These are phyloP conservation scores for Serinus canaria DNA, from an alignment of 2,113 vertebrate genomes.

Conservation along the genomic window DNA sequence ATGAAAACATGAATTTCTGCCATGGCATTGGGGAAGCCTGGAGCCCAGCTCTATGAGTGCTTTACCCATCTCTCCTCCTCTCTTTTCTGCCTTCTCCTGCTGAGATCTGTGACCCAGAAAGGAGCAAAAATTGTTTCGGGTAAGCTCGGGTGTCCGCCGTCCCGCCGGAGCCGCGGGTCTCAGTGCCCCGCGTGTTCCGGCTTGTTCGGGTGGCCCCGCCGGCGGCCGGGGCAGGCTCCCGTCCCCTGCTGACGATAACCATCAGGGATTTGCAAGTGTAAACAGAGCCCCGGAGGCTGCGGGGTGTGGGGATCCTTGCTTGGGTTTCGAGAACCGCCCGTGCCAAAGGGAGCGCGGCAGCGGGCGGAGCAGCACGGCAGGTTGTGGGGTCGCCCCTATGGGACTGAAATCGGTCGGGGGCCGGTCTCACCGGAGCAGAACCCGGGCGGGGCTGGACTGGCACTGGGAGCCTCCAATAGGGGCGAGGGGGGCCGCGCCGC, in stretches of 20 bases:
- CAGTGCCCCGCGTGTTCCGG: neutral
- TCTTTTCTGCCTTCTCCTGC: neutral
- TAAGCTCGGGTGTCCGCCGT: neutral
- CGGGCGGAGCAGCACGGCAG: neutral
- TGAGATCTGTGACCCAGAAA: neutral
- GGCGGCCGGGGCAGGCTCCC: neutral
- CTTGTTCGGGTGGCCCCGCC: neutral
- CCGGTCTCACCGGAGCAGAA: neutral
- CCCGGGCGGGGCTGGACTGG: neutral
- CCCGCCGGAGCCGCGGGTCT: neutral
- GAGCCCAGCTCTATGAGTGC: neutral
- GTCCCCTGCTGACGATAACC: neutral
- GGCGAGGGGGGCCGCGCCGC: neutral
- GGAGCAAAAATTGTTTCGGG: neutral
- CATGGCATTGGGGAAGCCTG: neutral
- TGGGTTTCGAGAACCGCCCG: neutral
- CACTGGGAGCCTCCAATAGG: neutral
- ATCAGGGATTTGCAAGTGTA: slow-evolving; percentile 17
- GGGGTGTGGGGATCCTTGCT: neutral
- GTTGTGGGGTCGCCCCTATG: neutral
- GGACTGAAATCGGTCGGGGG: neutral
- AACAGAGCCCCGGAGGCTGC: neutral
- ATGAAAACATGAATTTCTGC: neutral
- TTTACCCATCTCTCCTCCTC: neutral
- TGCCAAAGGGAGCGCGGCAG: neutral